These are phyloP conservation scores for Lepus oiostolus DNA, from an alignment of 2,797 vertebrate genomes.

Conservation along the genomic window DNA sequence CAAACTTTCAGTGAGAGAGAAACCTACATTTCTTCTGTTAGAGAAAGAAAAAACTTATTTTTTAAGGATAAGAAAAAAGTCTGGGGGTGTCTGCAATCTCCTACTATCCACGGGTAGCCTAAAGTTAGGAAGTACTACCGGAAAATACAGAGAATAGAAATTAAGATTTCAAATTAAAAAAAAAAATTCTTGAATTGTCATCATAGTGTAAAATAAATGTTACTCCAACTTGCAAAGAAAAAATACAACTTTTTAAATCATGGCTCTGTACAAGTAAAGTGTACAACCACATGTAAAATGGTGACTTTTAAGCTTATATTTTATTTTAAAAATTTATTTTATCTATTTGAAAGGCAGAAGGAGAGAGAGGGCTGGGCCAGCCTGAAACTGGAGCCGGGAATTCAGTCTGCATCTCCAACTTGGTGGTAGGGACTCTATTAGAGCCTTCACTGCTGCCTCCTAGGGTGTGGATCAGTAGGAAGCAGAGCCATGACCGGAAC, in stretches of 20 bases:
- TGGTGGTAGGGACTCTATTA: too few species aligned
- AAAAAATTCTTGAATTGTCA: constrained; percentile 13
- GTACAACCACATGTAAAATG: constrained; percentile 1
- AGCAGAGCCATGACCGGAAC: too few species aligned
- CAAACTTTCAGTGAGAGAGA: constrained; percentile 29
- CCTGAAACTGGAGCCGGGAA: too few species aligned
- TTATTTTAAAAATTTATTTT: too few species aligned
- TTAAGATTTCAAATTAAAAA: constrained; percentile 45
- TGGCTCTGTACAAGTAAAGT: constrained; percentile 49
- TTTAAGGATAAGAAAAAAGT: not conserved
- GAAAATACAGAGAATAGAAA: constrained; percentile 38
- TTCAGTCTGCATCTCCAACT: too few species aligned
- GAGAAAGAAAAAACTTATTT: not conserved
- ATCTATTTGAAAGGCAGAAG: too few species aligned
- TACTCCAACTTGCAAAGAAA: constrained; percentile 57
- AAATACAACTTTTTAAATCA: constrained; percentile 51
- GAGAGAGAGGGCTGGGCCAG: too few species aligned
- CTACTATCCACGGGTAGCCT: not conserved
- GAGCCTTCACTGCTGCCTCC: too few species aligned
- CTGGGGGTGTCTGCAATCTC: not conserved
- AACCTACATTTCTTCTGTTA: constrained; percentile 36
- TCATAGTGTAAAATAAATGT: constrained; percentile 33
- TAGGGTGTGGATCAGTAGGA: too few species aligned
- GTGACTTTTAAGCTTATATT: constrained; percentile 5
- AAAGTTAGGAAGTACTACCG: not conserved